These are phyloP conservation scores for Aurelia coerulea DNA, from an alignment of 30 jellyfish, hydroid and myxozoan genomes.

Conservation along the genomic window DNA sequence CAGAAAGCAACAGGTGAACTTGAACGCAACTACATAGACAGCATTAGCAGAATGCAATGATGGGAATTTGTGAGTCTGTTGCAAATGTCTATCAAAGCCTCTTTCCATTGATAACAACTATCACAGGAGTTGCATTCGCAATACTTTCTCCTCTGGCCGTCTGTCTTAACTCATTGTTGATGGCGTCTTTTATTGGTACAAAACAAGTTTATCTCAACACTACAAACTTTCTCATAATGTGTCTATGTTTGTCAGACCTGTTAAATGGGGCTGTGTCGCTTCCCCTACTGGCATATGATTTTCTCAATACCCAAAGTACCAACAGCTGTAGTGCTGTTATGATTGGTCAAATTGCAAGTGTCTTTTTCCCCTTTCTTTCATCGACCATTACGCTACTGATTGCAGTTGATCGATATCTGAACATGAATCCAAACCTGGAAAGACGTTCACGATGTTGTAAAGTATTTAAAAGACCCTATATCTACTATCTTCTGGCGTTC, in stretches of 20 bases:
- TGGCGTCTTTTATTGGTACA: conserved; percentile 13
- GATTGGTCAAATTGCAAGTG: no score
- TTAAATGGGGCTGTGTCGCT: not conserved
- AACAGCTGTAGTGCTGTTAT: no score
- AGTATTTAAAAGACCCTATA: not conserved
- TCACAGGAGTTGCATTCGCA: not conserved
- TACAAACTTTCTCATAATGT: not conserved
- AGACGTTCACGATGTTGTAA: not conserved
- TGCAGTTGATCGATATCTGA: conserved; percentile 19
- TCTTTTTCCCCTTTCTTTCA: no score
- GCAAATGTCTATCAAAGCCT: not conserved
- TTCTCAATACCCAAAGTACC: no score
- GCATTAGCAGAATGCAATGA: no score
- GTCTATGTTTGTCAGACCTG: conserved; percentile 1
- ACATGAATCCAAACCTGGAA: conserved; percentile 9
- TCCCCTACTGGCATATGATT: not conserved
- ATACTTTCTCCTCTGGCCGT: not conserved
- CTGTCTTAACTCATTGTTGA: not conserved
- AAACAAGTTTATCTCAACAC: conserved; percentile 16
- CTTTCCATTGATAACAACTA: not conserved
- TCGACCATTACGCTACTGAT: not conserved
- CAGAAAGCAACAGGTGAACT: no score
- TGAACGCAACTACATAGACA: no score
- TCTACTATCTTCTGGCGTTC: not conserved
- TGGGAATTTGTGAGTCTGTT: not conserved